Base-by-base conservation (phyloP, 2,888 invertebrate species). In the Ernsta delagoae region DNA sequence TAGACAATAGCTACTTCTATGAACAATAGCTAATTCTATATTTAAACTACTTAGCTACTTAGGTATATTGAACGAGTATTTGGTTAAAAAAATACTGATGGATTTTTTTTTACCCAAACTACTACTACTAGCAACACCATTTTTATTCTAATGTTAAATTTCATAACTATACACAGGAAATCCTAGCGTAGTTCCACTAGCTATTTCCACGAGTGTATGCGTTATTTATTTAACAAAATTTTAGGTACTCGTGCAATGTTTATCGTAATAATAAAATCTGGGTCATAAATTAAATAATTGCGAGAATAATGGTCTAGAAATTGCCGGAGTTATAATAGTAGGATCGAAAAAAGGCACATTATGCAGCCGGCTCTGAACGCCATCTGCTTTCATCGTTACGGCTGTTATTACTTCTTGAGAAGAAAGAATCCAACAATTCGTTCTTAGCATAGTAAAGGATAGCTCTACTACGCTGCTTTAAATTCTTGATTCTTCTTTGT, bases 341-440 rank as follows among this genome's bases (percentile, higher is more conserved):
- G 74, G 75, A 80, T 79, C 76, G 78, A 78, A 87, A 91, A 89
- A 91, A 89, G 85, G 79, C 79, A 83, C 88, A 91, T 91, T 90
- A 90, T 85, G 85, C 85, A 85, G 76, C 78, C 81, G 78, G 82
- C 78, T 76, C 73, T 74, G 76, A 78, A 9, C 86, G 84, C 85
- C 92, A 91, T 88, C 91, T 92, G 92, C 80, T 77, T 73, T 77
- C 78, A 80, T 86, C 85, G 85, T 89, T 88, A 83, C 74, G 78
- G 75, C 75, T 81, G 82, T 87, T 90, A 90, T 90, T 87, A 85
- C 87, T 82, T 81, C 78, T 77, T 74, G 73, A 71, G 73, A 75
- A 78, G 77, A 74, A 75, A 73, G 76, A 79, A 79, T 75, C 74
- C 73, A 73, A 16, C 61, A 62, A 57, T 68, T 68, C 61, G 56